phyloP scores from a whole-genome alignment of 2,888 invertebrate genomes.

The Bombylius discolor region DNA sequence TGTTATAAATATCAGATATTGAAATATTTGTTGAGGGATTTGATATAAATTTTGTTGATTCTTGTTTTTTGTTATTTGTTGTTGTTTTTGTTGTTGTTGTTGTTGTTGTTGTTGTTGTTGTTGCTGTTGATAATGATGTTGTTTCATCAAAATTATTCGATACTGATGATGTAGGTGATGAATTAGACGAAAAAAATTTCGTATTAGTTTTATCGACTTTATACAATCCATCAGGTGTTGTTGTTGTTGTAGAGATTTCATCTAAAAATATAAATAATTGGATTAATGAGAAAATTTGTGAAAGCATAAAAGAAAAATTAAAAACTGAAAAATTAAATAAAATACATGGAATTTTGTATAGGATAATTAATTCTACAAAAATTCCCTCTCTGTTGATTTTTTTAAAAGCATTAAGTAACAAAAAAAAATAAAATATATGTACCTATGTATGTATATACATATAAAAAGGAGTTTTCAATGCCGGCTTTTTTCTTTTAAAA shows the following conservation, averaged over 20 bases:
- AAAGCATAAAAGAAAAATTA: not conserved
- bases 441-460: too few relatives aligned
- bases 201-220: not conserved
- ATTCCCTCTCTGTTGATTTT: too few relatives aligned
- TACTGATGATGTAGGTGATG: slow-evolving; percentile 9
- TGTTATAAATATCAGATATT: slow-evolving; percentile 16
- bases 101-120: slow-evolving; percentile 15
- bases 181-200: not conserved
- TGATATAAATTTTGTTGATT: slow-evolving; percentile 18
- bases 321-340: too few relatives aligned
- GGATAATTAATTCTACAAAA: too few relatives aligned
- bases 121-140: slow-evolving; percentile 13
- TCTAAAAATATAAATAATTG: not conserved
- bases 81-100: slow-evolving; percentile 19
- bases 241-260: not conserved
- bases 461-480: too few relatives aligned
- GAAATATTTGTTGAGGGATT: slow-evolving; percentile 16
- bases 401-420: too few relatives aligned
- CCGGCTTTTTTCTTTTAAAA: too few relatives aligned
- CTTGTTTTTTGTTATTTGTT: slow-evolving; percentile 13
- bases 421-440: too few relatives aligned
- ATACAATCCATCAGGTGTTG: not conserved
- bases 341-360: too few relatives aligned
- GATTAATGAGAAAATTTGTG: not conserved
- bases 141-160: slow-evolving; percentile 11